Percentiles rank a stretch among this genome's conserved stretches.
Conservation (phyloP, 2,797 vertebrate genomes). For the Pseudochaenichthys georgianus region DNA sequence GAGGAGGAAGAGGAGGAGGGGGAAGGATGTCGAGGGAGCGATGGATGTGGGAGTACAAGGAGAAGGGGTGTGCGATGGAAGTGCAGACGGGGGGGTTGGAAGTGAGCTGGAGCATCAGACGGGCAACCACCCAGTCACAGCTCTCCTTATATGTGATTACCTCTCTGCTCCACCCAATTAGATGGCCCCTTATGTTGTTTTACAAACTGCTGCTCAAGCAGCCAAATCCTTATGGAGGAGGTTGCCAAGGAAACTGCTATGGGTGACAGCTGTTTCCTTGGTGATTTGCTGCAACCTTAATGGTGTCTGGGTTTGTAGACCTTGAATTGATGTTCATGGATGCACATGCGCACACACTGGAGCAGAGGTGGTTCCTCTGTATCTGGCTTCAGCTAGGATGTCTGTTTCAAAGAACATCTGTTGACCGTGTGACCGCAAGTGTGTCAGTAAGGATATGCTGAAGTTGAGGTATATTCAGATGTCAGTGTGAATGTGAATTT, state of each 20-base stretch:
- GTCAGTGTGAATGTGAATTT: not conserved
- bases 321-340: slow-evolving; percentile 42
- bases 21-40: slow-evolving; percentile 41
- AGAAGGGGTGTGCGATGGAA: slow-evolving; percentile 32
- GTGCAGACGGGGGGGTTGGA: slow-evolving; percentile 21
- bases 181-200: slow-evolving; percentile 45
- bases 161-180: slow-evolving; percentile 51
- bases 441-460: slow-evolving; percentile 11
- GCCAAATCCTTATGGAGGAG: slow-evolving; percentile 69
- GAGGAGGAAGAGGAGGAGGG: slow-evolving; percentile 9
- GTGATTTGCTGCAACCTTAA: slow-evolving; percentile 77
- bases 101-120: slow-evolving; percentile 35
- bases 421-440: not conserved
- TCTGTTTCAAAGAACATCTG: not conserved
- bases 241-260: slow-evolving; percentile 83
- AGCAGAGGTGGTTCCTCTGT: slow-evolving; percentile 7
- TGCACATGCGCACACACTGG: slow-evolving; percentile 9
- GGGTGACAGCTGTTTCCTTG: slow-evolving; percentile 85
- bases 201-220: slow-evolving; percentile 63
- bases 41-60: slow-evolving; percentile 21
- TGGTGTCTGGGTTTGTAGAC: slow-evolving; percentile 61
- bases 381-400: not conserved
- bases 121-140: slow-evolving; percentile 70
- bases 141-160: slow-evolving; percentile 53
- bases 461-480: not conserved